Base-by-base conservation (phyloP, 2,113 vertebrate species). In the Spea multiplicata region DNA sequence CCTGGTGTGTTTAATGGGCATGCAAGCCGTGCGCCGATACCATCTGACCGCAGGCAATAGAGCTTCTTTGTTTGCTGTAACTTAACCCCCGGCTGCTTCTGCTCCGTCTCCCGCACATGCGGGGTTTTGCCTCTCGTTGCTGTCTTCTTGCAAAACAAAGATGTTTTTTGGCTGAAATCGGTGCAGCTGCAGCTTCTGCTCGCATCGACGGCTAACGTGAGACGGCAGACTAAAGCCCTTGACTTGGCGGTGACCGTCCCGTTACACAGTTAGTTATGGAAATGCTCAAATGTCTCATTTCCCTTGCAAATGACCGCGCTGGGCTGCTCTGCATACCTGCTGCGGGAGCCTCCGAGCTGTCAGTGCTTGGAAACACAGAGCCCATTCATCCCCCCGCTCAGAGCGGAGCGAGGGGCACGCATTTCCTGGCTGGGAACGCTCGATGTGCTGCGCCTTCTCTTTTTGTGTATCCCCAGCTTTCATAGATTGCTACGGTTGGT, bases 251-350 rank as follows among this genome's bases (percentile, higher is more conserved):
- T 49, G 44, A 30, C 13, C 16, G 55, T 61, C 45, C 14, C 12
- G 30, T 45, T 44, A 8, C 16, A 73, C 55, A 7, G 70, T 73
- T 79, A 66, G 61, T 17, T 48, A 55, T 66, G 70, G 30, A 49
- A 66, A 8, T 62, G 46, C 59, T 73, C 8, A 61, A 73, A 49
- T 66, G 73, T 66, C 67, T 73, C 16, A 52, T 79, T 79, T 69
- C 70, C 76, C 70, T 79, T 73, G 77, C 70, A 57, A 66, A 66
- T 79, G 57, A 57, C 52, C 30, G 44, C 57, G 71, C 62, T 57
- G 30, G 65, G 76, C 49, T 62, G 71, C 64, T 57, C 50, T 50
- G 77, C 62, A 80, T 80, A 80, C 77, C 77, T 81, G 79, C 73
- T 75, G 66, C 71, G 79, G 55, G 49, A 52, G 72, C 73, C 67